Conservation (phyloP, 1,140 invertebrate genomes). For the Anagrus nilaparvatae region DNA sequence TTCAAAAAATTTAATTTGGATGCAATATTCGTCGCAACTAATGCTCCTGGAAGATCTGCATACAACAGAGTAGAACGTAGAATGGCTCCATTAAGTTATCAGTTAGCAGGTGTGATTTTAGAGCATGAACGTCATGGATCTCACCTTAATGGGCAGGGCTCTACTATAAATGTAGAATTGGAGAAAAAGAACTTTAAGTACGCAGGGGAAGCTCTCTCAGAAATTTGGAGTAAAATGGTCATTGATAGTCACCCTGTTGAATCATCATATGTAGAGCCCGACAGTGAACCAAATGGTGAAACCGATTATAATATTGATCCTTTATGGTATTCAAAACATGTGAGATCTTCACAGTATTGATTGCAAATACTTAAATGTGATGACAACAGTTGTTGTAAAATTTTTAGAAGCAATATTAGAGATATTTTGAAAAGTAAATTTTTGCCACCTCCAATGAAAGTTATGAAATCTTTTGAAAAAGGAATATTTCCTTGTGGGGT, state of each 20-base stretch:
- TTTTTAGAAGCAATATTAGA: background rate
- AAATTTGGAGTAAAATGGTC: constrained; percentile 23
- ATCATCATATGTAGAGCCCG: background rate
- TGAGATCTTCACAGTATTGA: background rate
- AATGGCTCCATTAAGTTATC: constrained; percentile 33
- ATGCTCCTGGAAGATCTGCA: constrained; percentile 33
- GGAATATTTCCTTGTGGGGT: too few relatives aligned
- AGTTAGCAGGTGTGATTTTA: too few relatives aligned
- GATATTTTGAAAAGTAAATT: background rate
- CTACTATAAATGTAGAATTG: constrained; percentile 28
- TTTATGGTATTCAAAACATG: background rate
- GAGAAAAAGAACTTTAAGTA: constrained; percentile 26
- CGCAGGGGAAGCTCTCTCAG: constrained; percentile 24
- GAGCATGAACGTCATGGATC: constrained; percentile 30
- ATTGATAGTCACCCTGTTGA: constrained; percentile 25
- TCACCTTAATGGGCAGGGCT: constrained; percentile 28
- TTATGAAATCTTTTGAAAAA: too few relatives aligned
- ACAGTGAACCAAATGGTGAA: too few relatives aligned
- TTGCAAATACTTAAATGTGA: background rate
- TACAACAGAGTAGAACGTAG: constrained; percentile 24
- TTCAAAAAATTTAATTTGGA: too few relatives aligned
- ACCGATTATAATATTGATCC: too few relatives aligned
- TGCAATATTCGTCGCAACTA: constrained; percentile 33
- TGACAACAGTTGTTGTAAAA: background rate
- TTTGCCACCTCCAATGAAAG: background rate